These are phyloP conservation scores for Latheticus oryzae DNA, from an alignment of 2,888 invertebrate genomes.

Conservation along the genomic window DNA sequence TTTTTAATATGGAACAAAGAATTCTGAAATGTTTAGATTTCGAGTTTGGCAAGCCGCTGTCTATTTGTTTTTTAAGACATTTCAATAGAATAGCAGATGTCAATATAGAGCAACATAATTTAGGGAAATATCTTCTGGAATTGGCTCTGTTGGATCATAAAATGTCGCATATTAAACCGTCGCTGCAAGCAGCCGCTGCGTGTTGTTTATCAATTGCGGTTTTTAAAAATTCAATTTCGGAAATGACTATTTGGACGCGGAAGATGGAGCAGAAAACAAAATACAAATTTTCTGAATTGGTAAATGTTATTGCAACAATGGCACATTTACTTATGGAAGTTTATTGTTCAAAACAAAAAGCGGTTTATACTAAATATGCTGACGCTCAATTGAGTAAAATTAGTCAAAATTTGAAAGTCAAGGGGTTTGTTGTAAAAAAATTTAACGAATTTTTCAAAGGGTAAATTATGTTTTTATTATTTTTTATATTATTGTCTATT, in stretches of 20 bases:
- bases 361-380: conserved; percentile 77
- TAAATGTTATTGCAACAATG: conserved; percentile 76
- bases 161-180: conserved; percentile 83
- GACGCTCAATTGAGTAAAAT: conserved; percentile 72
- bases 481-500: conserved; percentile 3
- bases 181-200: conserved; percentile 85
- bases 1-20: conserved; percentile 84
- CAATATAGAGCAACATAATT: conserved; percentile 64
- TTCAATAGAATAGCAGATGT: conserved; percentile 73
- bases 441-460: too few relatives aligned
- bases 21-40: conserved; percentile 83
- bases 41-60: conserved; percentile 86
- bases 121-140: conserved; percentile 92
- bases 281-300: conserved; percentile 77
- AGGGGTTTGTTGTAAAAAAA: conserved; percentile 61
- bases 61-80: conserved; percentile 90
- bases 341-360: conserved; percentile 77
- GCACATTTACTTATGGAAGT: conserved; percentile 77
- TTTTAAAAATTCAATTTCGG: conserved; percentile 67
- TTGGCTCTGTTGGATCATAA: conserved; percentile 83
- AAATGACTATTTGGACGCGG: conserved; percentile 75
- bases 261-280: conserved; percentile 82
- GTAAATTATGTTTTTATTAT: conserved; percentile 10
- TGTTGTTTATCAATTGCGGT: conserved; percentile 76
- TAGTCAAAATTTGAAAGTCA: conserved; percentile 73